Conservation (phyloP, 1,140 invertebrate genomes). For the Helicoverpa zea region DNA sequence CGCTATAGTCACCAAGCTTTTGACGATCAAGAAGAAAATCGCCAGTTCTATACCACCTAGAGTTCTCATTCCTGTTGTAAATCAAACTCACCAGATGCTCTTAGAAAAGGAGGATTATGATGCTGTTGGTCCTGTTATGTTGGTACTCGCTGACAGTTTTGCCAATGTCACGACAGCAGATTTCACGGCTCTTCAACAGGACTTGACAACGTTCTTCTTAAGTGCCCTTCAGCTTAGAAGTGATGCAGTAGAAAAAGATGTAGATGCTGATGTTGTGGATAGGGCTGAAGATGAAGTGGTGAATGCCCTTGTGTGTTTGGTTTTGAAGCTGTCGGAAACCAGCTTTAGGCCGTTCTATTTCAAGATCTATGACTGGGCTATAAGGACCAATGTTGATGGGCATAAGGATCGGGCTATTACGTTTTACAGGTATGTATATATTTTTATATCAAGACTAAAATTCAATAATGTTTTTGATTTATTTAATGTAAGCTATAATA, state of each 20-base stretch:
- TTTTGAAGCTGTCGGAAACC: conserved; percentile 95
- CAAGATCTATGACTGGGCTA: conserved; percentile 95
- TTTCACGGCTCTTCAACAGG: conserved; percentile 88
- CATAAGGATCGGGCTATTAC: conserved; percentile 90
- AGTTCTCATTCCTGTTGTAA: conserved; percentile 92
- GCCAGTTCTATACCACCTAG: conserved; percentile 90
- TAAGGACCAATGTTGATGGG: conserved; percentile 87
- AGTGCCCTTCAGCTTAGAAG: conserved; percentile 91
- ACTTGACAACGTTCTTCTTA: conserved; percentile 92
- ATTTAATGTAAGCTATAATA: not conserved
- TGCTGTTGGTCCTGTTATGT: conserved; percentile 91
- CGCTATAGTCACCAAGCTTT: conserved; percentile 87
- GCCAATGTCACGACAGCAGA: conserved; percentile 87
- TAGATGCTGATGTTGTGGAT: conserved; percentile 75
- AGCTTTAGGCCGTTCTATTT: conserved; percentile 95
- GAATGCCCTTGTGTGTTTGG: conserved; percentile 91
- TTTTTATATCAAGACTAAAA: not conserved
- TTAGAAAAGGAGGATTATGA: conserved; percentile 87
- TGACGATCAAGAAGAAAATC: conserved; percentile 90
- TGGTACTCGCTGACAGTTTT: conserved; percentile 91
- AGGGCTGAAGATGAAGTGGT: conserved; percentile 91
- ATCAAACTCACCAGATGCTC: conserved; percentile 89
- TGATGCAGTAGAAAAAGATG: conserved; percentile 70
- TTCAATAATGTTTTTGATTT: not conserved
- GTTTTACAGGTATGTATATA: conserved; percentile 92